phyloP scores from a whole-genome alignment of 2,797 vertebrate species.

The Remorina albescens region DNA sequence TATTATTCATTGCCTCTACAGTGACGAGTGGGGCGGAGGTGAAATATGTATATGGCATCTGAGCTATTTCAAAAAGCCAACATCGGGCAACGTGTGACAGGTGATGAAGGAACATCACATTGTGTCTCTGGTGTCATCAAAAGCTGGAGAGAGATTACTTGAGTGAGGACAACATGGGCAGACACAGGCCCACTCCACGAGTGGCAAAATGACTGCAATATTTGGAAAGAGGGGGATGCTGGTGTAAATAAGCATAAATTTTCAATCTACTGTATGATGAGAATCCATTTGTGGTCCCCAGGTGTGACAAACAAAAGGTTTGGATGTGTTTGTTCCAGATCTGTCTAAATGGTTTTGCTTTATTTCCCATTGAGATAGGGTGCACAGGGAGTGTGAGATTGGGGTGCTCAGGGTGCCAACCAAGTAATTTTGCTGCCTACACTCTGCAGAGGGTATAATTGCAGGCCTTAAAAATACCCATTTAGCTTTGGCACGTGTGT shows the following conservation, averaged over 20 bases:
- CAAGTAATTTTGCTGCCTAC: constrained; percentile 77
- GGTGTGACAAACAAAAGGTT: constrained; percentile 83
- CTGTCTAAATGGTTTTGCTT: constrained; percentile 77
- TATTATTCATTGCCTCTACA: constrained; percentile 80
- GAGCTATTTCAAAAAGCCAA: constrained; percentile 63
- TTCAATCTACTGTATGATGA: constrained; percentile 80
- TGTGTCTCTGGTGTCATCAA: constrained; percentile 63
- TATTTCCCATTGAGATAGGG: constrained; percentile 74
- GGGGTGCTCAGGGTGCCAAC: constrained; percentile 75
- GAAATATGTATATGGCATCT: constrained; percentile 70
- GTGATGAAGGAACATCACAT: constrained; percentile 65
- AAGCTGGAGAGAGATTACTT: constrained; percentile 60
- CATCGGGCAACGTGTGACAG: constrained; percentile 45
- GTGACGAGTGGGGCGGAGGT: constrained; percentile 44
- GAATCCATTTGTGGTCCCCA: constrained; percentile 81
- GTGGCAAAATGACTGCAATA: constrained; percentile 58
- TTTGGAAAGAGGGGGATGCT: constrained; percentile 57
- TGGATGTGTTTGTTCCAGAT: constrained; percentile 78
- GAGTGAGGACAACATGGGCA: constrained; percentile 56
- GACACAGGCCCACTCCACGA: constrained; percentile 60
- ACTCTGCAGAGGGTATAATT: constrained; percentile 81
- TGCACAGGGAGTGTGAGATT: constrained; percentile 65
- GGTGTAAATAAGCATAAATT: constrained; percentile 81
- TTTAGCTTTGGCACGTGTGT: constrained; percentile 72
- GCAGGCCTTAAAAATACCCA: constrained; percentile 77